Evolutionary conservation across 2,113 vertebrate genomes (phyloP).

Genomic region (Cynopterus brachyotis): DNA sequence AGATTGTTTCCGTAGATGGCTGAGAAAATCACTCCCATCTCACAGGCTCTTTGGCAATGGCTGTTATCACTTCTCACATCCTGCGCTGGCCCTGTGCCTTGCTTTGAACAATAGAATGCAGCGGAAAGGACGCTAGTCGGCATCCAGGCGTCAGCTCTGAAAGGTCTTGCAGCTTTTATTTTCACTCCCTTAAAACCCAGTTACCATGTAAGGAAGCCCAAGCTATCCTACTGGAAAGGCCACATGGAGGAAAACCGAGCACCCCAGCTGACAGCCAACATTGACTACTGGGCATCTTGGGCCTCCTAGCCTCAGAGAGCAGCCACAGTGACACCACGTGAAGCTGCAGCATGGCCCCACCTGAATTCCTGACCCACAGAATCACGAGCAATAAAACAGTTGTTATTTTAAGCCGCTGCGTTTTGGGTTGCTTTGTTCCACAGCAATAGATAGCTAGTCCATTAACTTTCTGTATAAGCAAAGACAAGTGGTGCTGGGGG

Average conservation of each 20-base stretch:
- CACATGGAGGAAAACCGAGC: neutral
- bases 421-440: neutral
- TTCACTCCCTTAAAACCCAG: neutral
- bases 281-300: neutral
- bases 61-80: neutral
- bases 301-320: neutral
- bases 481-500: neutral
- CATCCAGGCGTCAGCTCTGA: neutral
- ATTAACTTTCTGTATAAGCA: neutral
- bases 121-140: neutral
- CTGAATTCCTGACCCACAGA: neutral
- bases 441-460: neutral
- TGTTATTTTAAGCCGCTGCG: neutral
- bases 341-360: no score
- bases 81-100: neutral
- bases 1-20: neutral
- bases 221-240: neutral
- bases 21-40: neutral
- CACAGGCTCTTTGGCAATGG: neutral
- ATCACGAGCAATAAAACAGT: neutral
- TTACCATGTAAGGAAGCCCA: neutral
- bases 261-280: neutral
- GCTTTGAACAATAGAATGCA: neutral
- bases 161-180: neutral
- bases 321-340: neutral